Base-by-base conservation (phyloP, 2,797 vertebrate genomes). In the Notolabrus celidotus region DNA sequence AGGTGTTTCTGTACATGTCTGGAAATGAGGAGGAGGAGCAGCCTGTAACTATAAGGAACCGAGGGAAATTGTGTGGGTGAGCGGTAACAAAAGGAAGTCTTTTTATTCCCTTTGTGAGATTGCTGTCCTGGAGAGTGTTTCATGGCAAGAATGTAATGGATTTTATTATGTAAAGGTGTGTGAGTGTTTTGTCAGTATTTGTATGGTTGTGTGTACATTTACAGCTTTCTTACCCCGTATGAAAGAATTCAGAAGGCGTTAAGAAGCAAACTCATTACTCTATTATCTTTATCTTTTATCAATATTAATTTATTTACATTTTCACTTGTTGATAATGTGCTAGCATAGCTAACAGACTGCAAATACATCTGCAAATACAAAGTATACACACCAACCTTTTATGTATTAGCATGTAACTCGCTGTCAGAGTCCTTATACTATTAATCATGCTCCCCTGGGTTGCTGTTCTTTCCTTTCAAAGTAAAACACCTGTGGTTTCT, bases 401-500 rank as follows among this genome's bases (percentile, higher is more conserved):
- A 23, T 57, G 59, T 8, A 17, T 23, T 50, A 31, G 59, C 42
- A 34, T 64, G 80, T 36, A 39, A 52, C 4, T 65, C 19, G 29
- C 5, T 47, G 51, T 63, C 46, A 52, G 38, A 62, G 15, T 69
- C 59, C 22, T 65, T 46, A 62, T 51, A 50, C 33, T 64, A 43
- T 66, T 80, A 64, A 74, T 76, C 64, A 0, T 67, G 59, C 67
- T 63, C 50, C 58, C 60, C 56, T 51, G 63, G 59, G 72, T 49
- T 60, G 60, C 31, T 51, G 46, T 77, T 66, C 65, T 61, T 23
- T 63, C 59, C 66, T 60, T 82, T 80, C 65, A 74, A 74, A 76
- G 61, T 74, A 51, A 82, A 84, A 81, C 74, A 79, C 75, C 53
- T 67, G 75, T 76, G 63, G 64, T 74, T 80, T 76, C 56, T 43